phyloP scores from a whole-genome alignment of 1,140 invertebrate species.

The Diploscapter pachys region DNA sequence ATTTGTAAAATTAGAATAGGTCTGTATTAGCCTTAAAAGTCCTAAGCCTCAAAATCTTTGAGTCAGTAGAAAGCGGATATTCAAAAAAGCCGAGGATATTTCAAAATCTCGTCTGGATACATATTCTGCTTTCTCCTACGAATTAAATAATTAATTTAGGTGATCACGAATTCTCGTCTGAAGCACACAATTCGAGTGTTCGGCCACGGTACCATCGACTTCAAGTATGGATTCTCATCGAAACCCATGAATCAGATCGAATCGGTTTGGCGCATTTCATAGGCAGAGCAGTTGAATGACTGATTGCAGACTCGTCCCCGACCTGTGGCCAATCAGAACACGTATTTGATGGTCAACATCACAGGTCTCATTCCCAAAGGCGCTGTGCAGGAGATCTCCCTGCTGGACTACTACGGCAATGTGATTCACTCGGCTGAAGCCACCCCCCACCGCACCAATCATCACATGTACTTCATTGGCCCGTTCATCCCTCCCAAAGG shows the following conservation, averaged over 20 bases:
- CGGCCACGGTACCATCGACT: slow-evolving; percentile 68
- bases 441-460: slow-evolving; percentile 49
- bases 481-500: slow-evolving; percentile 62
- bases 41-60: too few species aligned
- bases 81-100: too few species aligned
- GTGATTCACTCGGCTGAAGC: slow-evolving; percentile 60
- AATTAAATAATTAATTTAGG: not conserved
- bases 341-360: slow-evolving; percentile 63
- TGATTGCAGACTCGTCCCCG: slow-evolving; percentile 47
- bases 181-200: slow-evolving; percentile 69
- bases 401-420: slow-evolving; percentile 63
- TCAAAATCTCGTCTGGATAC: too few species aligned
- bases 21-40: too few species aligned
- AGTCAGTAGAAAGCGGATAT: too few species aligned
- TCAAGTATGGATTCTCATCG: slow-evolving; percentile 70
- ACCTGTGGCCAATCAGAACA: slow-evolving; percentile 56
- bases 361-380: slow-evolving; percentile 58
- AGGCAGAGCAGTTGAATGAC: not conserved
- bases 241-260: slow-evolving; percentile 59
- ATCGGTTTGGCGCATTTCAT: slow-evolving; percentile 55
- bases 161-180: slow-evolving; percentile 56
- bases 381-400: slow-evolving; percentile 61
- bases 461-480: slow-evolving; percentile 61
- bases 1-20: too few species aligned
- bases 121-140: too few species aligned